Conservation (phyloP, 2,113 vertebrate species). For the Gadus macrocephalus region DNA sequence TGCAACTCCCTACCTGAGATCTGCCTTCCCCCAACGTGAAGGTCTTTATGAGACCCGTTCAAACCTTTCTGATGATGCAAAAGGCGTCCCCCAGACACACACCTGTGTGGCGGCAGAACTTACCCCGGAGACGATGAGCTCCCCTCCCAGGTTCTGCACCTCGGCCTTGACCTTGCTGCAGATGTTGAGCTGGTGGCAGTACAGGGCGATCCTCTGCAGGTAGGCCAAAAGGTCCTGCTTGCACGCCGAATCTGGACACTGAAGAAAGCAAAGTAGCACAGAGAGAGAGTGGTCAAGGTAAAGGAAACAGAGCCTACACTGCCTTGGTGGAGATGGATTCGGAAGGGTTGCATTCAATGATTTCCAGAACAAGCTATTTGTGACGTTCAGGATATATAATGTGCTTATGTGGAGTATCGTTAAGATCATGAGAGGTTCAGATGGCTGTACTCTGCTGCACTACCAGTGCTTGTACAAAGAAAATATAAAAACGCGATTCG, state of each 20-base stretch:
- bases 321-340: too few relatives aligned
- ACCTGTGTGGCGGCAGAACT: conserved; percentile 43
- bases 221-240: conserved; percentile 98
- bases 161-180: conserved; percentile 99
- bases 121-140: conserved; percentile 97
- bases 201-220: conserved; percentile 95
- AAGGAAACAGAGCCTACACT: too few relatives aligned
- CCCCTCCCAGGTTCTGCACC: conserved; percentile 97
- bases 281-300: conserved; percentile 13
- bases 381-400: too few relatives aligned
- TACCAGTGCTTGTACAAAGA: neutral
- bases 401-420: neutral
- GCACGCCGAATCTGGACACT: conserved; percentile 96
- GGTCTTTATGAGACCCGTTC: too few relatives aligned
- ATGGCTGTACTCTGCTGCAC: too few relatives aligned
- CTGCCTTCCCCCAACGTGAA: too few relatives aligned
- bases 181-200: conserved; percentile 98
- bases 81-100: too few relatives aligned
- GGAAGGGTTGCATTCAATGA: too few relatives aligned
- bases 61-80: too few relatives aligned
- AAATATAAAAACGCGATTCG: neutral
- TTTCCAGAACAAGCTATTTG: too few relatives aligned
- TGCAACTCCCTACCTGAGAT: too few relatives aligned
- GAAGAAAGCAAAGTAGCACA: conserved; percentile 12
- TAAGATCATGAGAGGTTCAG: too few relatives aligned